phyloP scores from a whole-genome alignment of 2,888 invertebrate genomes.

The Sisyra terminalis region DNA sequence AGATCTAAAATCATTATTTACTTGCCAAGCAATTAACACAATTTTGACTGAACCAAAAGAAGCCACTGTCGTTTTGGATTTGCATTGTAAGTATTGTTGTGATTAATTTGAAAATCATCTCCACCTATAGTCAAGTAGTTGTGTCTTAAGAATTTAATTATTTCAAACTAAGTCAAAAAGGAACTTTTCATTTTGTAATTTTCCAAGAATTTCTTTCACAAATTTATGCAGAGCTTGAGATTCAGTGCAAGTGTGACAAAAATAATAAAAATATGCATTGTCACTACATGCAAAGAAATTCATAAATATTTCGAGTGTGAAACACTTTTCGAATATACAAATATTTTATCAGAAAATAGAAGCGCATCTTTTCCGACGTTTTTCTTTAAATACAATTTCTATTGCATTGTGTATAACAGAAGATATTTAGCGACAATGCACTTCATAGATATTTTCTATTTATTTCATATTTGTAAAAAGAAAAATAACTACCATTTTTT shows the following conservation, averaged over 20 bases:
- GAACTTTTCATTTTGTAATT: not conserved
- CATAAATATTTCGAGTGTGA: no score
- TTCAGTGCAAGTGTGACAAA: no score
- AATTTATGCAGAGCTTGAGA: no score
- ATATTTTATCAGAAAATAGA: not conserved
- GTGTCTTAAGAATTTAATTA: conserved; percentile 4
- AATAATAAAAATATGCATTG: no score
- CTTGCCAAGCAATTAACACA: conserved; percentile 77
- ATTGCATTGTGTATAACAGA: no score
- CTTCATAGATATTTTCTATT: not conserved
- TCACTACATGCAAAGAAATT: no score
- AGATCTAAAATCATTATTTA: conserved; percentile 73
- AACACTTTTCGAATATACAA: no score
- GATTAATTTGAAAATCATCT: no score
- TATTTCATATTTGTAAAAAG: not conserved
- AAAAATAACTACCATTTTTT: not conserved
- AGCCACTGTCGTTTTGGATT: conserved; percentile 56
- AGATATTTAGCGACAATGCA: no score
- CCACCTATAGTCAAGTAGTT: no score
- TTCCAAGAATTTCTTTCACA: not conserved
- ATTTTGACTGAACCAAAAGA: conserved; percentile 65
- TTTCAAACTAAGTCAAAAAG: conserved; percentile 9
- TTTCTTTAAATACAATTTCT: no score
- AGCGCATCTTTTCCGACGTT: not conserved
- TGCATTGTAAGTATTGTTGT: conserved; percentile 66